phyloP scores from a whole-genome alignment of 2,888 invertebrate species.

The Melanostoma scalare region DNA sequence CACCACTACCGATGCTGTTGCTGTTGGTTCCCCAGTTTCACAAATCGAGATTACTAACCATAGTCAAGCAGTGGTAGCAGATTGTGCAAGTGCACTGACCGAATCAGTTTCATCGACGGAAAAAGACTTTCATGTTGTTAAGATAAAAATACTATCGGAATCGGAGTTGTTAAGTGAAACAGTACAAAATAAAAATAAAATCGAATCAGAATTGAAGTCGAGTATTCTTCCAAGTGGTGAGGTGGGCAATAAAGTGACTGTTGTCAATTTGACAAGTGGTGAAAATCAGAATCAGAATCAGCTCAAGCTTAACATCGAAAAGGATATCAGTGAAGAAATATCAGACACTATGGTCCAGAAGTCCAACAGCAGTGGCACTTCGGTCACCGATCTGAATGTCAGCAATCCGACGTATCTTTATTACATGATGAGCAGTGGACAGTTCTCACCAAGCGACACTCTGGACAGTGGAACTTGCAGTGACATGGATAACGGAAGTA shows the following conservation, averaged over 20 bases:
- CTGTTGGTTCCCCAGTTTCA: constrained; percentile 59
- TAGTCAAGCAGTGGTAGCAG: constrained; percentile 74
- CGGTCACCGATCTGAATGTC: constrained; percentile 77
- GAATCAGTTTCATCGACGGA: constrained; percentile 76
- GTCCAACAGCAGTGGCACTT: constrained; percentile 73
- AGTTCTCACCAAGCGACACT: constrained; percentile 91
- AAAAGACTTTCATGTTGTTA: constrained; percentile 79
- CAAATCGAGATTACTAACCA: constrained; percentile 64
- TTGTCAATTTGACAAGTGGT: constrained; percentile 61
- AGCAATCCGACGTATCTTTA: constrained; percentile 79
- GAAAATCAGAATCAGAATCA: constrained; percentile 18
- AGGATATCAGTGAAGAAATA: constrained; percentile 72
- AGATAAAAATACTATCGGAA: constrained; percentile 80
- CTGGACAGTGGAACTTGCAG: constrained; percentile 93
- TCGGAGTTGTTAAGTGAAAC: constrained; percentile 74
- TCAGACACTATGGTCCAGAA: constrained; percentile 74
- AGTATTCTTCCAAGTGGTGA: constrained; percentile 28
- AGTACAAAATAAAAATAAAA: constrained; percentile 13
- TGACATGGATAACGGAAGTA: constrained; percentile 85
- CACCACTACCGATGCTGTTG: constrained; percentile 37
- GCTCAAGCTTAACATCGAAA: constrained; percentile 42
- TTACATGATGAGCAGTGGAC: constrained; percentile 88
- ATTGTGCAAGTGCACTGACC: constrained; percentile 80
- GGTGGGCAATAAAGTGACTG: constrained; percentile 55
- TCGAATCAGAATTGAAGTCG: constrained; percentile 44